Base-by-base conservation (phyloP, 1,140 invertebrate genomes). In the Rhopalosiphum maidis region DNA sequence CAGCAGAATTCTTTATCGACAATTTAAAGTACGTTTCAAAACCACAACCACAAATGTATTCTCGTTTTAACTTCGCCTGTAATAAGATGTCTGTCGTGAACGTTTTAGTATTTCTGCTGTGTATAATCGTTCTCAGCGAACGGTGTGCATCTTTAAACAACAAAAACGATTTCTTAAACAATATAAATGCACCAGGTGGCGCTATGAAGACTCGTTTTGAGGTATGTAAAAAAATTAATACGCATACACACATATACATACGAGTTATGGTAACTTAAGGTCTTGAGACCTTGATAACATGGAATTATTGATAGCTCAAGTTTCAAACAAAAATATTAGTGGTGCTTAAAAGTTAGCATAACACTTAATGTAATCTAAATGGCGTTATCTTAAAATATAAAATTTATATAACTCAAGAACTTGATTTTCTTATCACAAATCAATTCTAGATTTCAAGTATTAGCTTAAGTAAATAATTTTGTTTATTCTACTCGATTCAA, bases 141-240 rank as follows among this genome's bases (percentile, higher is more conserved):
- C 86, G 43, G 7, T 48, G 46, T 18, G 46, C 18, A 21, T 88
- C 22, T n/a, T 46, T 48, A 30, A 35, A 21, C 8, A 18, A 88
- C 7, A n/a, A 15, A 21, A 11, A 48, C 21, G 11, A 41, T 48
- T 48, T 46, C 3, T 51, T n/a, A 21, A n/a, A 22, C 46, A 30
- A 48, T 48, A 11, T 46, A 43, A 43, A 85, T 4, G 37, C 22
- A 43, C 22, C 83, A 85, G 83, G 11, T 5, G 83, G 25, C 2
- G 43, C 85, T 43, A 51, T 7, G 46, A 88, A 88, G 21, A 41
- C 15, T 43, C 22, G 30, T n/a, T 77, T 15, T 35, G 1, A n/a
- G 86, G 86, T 88, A n/a, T 21, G 86, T 88, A 88, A 77, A 18
- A 77, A 68, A n/a, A 77, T n/a, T n/a, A 77, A 77, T 77, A n/a